phyloP scores from a whole-genome alignment of 2,113 vertebrate genomes.

The Anguilla rostrata region DNA sequence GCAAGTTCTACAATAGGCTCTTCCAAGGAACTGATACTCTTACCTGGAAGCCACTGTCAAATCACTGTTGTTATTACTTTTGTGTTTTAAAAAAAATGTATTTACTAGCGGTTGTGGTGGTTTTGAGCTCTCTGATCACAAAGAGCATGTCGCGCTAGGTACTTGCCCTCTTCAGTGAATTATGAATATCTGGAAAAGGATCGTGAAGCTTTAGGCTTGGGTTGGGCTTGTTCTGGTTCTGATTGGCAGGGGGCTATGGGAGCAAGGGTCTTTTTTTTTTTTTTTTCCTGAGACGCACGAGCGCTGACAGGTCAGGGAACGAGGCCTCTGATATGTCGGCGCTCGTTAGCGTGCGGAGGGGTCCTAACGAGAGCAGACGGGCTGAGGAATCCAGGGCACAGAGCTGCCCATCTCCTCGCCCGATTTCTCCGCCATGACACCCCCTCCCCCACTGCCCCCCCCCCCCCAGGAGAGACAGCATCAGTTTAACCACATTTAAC shows the following conservation, averaged over 20 bases:
- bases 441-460: background rate
- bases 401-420: background rate
- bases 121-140: background rate
- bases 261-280: too few relatives aligned
- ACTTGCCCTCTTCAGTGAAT: background rate
- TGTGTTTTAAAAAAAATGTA: background rate
- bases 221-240: background rate
- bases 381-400: background rate
- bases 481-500: background rate
- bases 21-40: background rate
- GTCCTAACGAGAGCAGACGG: background rate
- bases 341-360: slow-evolving; percentile 2
- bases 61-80: background rate
- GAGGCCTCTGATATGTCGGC: slow-evolving; percentile 8
- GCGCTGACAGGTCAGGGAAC: background rate
- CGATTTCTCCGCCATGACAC: background rate
- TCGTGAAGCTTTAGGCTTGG: background rate
- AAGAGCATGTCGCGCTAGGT: background rate
- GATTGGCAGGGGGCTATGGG: background rate
- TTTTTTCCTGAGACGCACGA: background rate
- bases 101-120: too few relatives aligned
- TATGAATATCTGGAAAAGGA: background rate
- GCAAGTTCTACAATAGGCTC: background rate
- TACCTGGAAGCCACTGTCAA: background rate
- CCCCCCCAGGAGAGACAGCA: background rate